Evolutionary conservation across 2,113 vertebrate species (phyloP).

Genomic region (Meriones unguiculatus): DNA sequence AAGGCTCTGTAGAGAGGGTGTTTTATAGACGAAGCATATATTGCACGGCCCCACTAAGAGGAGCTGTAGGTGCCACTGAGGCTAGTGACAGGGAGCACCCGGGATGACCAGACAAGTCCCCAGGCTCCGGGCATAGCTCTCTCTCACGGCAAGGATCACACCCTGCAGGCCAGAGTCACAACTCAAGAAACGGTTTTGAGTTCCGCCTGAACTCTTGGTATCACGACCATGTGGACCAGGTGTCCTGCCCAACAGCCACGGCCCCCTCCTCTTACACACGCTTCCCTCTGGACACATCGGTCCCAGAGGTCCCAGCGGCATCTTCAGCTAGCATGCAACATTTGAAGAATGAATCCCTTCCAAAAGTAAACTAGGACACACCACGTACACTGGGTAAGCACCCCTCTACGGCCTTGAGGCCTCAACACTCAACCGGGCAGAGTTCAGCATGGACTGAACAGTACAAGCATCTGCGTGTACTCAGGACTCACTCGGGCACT

Average conservation of each 20-base stretch:
- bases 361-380: fast-evolving
- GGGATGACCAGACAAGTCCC: fast-evolving
- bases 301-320: not conserved
- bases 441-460: not conserved
- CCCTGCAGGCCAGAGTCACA: fast-evolving
- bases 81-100: fast-evolving
- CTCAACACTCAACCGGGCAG: not conserved
- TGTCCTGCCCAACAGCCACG: not conserved
- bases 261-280: fast-evolving
- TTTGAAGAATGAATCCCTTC: not conserved
- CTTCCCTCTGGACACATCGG: fast-evolving
- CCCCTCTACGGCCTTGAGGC: not conserved
- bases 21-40: fast-evolving
- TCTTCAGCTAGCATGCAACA: not conserved
- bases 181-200: no score
- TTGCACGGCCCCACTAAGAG: fast-evolving
- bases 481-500: not conserved
- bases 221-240: not conserved
- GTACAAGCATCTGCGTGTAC: not conserved
- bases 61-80: fast-evolving
- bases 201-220: not conserved
- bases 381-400: fast-evolving
- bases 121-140: not conserved
- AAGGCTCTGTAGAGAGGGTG: not conserved
- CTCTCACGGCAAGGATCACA: not conserved